Base-by-base conservation (phyloP, 2,888 invertebrate species). In the Idaea aversata region DNA sequence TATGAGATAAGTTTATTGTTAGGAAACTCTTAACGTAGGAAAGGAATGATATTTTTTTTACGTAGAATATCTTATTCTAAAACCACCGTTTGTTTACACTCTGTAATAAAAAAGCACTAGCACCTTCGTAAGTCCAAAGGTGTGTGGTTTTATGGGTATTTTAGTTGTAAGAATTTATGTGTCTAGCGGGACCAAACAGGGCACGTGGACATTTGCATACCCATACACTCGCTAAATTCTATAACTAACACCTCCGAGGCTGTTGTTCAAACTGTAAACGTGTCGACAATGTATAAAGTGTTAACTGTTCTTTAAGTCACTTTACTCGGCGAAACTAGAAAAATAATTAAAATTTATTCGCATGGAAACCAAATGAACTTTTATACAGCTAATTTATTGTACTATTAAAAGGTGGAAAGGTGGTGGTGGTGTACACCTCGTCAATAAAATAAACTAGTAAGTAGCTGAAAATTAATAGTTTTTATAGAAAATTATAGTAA, bases 161-260 rank as follows among this genome's bases (percentile, higher is more conserved):
- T 59, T 59, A 59, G 34, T 59, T 6, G 59, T 59, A 61, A 35
- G 57, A 59, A 61, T 69, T 63, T 65, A 63, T 72, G 67, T 66
- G 65, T 62, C 47, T 70, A 73, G 67, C 71, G 71, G 70, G 59
- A 69, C 63, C 62, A 38, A 15, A 67, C 63, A 66, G 58, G 71
- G 71, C 72, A 70, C 71, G 71, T 70, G 70, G 65, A 59, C 69
- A 72, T 72, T 70, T 69, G 70, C 71, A 70, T 70, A 68, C 67
- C 66, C 71, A 63, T 67, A 63, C 63, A 59, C 60, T 62, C 58
- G 68, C 71, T 73, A 69, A 70, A 69, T 71, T 67, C 62, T 67
- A 73, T 69, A 69, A 64, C 67, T 66, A 69, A 70, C 70, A 73
- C 68, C 63, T 68, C 34, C 61, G 13, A 15, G 25, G n/a, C 58